Base-by-base conservation (phyloP, 2,888 invertebrate genomes). In the Orthosia gracilis region DNA sequence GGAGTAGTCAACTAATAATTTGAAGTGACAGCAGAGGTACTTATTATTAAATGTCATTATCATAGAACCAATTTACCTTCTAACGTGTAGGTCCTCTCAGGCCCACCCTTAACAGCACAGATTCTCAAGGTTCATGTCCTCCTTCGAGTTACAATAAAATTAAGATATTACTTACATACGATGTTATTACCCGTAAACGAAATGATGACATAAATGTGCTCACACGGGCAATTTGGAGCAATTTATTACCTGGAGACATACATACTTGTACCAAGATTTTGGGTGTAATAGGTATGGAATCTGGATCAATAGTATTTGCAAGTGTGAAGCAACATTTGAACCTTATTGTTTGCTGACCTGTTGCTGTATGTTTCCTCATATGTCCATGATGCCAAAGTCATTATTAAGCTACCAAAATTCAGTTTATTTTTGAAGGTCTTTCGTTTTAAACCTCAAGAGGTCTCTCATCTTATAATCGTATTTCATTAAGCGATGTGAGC, bases 91-190 rank as follows among this genome's bases (percentile, higher is more conserved):
- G 26, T 47, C 4, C 13, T 11, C 18, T 50, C 3, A 45, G 50
- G 21, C 23, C 3, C 18, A 15, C 18, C 4, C 17, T 40, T 15
- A 18, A 18, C 21, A 11, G 3, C 17, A 45, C 45, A 75, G 18
- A 50, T 11, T 58, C 21, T 73, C 55, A 50, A 61, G 40, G 54
- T 21, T 50, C 21, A 17, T 17, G 15, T 13, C 54, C 31, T 50
- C 49, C 54, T 80, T 61, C 55, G 76, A 73, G 31, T 73, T 15
- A 76, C 61, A 80, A 80, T 80, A 55, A 73, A 62, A 73, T 50
- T 61, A 50, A 73, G 21, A 73, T 62, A 73, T 80, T 73, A n/a
- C 78, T 69, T 52, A 78, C 26, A 47, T 54, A 69, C n/a, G 26
- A 49, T 26, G 59, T 55, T 80, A 76, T 50, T 62, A 54, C 61